Evolutionary conservation across 2,797 vertebrate genomes (phyloP), one percentile per base, ranked within the genome.

Genomic region (Crocodylus rhombifer): DNA sequence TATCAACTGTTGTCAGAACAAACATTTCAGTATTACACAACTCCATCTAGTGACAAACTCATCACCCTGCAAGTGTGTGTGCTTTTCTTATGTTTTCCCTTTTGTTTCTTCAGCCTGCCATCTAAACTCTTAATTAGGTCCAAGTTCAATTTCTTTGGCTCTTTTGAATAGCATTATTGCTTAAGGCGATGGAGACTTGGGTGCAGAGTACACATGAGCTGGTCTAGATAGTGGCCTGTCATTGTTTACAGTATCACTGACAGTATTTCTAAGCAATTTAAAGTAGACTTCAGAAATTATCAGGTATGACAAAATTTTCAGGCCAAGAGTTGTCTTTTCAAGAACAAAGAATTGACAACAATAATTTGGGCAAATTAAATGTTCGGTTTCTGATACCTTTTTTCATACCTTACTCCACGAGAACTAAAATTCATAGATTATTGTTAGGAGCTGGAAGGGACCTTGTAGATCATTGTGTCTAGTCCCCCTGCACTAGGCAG

Each of bases 31-130:
- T 78, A 87, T 58, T 56, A 5, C 61, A 78, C 63, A 91, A 84
- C 92, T 62, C 89, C 88, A 88, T 56, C 95, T 95, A 88, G 71
- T 51, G 92, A 56, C 82, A 57, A 71, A 2, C 77, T 20, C 14
- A 0, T 28, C 8, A 1, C 73, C 17, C 16, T 93, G 80, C 64
- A 76, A 1, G 17, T 18, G 7, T 20, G 12, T 80, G 26, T 33
- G 5, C 57, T 75, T 69, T 26, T 9, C 18, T 51, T 26, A 20
- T 11, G 0, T 4, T 30, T 30, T 26, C 7, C n/a, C 14, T 51
- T 23, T 15, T 60, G 11, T 30, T 73, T 23, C 18, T 74, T 28
- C 4, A 4, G 9, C 23, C 23, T 90, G 2, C 42, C 61, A 2
- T 42, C 42, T 63, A 23, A 15, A 62, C 14, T 71, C 23, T 5